Evolutionary conservation across 1,140 invertebrate genomes (phyloP), one percentile per base, ranked within the genome.

Genomic region (Eubasilissa regina): DNA sequence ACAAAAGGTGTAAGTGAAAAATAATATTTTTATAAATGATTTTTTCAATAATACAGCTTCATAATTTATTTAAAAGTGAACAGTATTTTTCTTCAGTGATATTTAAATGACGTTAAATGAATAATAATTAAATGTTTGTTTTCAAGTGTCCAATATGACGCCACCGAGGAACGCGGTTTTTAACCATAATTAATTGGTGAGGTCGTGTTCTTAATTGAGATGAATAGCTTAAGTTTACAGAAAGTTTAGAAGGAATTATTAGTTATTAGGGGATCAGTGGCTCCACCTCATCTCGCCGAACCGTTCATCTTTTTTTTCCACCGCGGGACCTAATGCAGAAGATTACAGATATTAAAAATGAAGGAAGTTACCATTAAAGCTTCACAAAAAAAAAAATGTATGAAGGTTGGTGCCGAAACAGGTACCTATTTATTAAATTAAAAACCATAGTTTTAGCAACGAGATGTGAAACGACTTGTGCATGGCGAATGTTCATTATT

Each of bases 61-160:
- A 1, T 35, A 6, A 35, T 35, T 35, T 35, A 35, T 35, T 35
- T 35, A 1, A 35, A 35, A 13, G 11, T 8, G 9, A 51, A 51
- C 11, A 3, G 48, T 15, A 15, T 8, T 51, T 51, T 51, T 12
- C 11, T 51, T 51, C 48, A 51, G n/a, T 51, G 25, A 35, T 51
- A 51, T 15, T 51, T 4, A 51, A 51, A 51, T 12, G 11, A 13
- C n/a, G 48, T 51, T 51, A 51, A 62, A 68, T 68, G 44, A 68
- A 70, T 70, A 8, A 13, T 51, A 51, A 48, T 70, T 25, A 25
- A 51, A 51, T 44, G 45, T 48, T 25, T 70, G 47, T 48, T 51
- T 19, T 48, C 17, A 25, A 70, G 48, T 70, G 66, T 70, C 66
- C 66, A 70, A 70, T 70, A 70, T 70, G 66, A 70, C 51, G 66